These are phyloP conservation scores for Euglossa dilemma DNA, from an alignment of 1,140 invertebrate genomes.

Conservation along the genomic window DNA sequence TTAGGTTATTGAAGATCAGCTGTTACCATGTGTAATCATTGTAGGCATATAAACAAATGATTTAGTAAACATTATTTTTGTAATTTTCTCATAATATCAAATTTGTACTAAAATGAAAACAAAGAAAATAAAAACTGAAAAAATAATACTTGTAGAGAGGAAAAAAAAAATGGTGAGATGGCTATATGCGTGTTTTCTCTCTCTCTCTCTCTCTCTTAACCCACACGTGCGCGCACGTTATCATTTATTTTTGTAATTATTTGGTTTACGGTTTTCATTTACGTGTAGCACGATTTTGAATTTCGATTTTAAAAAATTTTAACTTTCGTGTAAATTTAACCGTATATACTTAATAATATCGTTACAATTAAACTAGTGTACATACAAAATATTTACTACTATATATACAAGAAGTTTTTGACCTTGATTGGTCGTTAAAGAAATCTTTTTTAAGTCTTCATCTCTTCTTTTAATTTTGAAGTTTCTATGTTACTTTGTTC, in stretches of 20 bases:
- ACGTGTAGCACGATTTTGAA: conserved; percentile 19
- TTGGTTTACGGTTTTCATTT: conserved; percentile 23
- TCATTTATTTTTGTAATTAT: conserved; percentile 29
- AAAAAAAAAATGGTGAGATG: no score
- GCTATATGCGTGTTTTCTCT: no score
- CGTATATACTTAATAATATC: conserved; percentile 9
- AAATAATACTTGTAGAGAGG: conserved; percentile 19
- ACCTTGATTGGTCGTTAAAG: conserved; percentile 13
- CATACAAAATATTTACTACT: conserved; percentile 50
- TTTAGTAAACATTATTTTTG: background rate
- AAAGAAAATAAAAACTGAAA: background rate
- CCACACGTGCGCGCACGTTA: no score
- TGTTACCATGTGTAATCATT: no score
- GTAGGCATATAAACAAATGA: background rate
- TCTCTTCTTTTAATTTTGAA: conserved; percentile 45
- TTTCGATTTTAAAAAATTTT: conserved; percentile 16
- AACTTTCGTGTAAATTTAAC: conserved; percentile 12
- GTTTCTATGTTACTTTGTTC: conserved; percentile 55
- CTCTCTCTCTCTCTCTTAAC: no score
- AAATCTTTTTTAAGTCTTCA: conserved; percentile 48
- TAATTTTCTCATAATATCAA: background rate
- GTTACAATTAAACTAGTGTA: conserved; percentile 25
- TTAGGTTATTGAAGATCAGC: no score
- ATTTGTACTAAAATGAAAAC: conserved; percentile 35
- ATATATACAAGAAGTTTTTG: conserved; percentile 45